phyloP scores from a whole-genome alignment of 2,113 vertebrate genomes.

The Microtus ochrogaster region DNA sequence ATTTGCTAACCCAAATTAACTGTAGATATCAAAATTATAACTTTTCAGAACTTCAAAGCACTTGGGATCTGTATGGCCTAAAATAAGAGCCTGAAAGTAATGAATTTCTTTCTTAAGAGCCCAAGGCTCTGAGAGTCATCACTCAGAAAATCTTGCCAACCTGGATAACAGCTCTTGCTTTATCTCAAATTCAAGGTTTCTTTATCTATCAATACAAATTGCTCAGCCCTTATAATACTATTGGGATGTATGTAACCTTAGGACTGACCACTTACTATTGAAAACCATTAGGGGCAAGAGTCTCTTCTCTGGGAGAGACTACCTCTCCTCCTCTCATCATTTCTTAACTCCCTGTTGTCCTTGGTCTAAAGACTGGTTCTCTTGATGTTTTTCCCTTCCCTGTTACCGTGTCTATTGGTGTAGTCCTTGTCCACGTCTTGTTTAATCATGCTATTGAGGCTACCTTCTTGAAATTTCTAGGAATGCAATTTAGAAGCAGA shows the following conservation, averaged over 20 bases:
- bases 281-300: neutral
- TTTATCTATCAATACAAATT: neutral
- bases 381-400: neutral
- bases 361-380: neutral
- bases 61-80: neutral
- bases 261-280: neutral
- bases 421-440: neutral
- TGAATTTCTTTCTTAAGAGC: neutral
- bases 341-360: neutral
- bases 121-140: neutral
- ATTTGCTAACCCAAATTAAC: conserved; percentile 20
- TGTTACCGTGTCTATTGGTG: neutral
- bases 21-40: neutral
- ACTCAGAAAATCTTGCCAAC: neutral
- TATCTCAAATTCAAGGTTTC: neutral
- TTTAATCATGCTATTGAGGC: neutral
- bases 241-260: neutral
- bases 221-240: neutral
- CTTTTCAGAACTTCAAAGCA: neutral
- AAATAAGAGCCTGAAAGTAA: neutral
- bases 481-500: neutral
- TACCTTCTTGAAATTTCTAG: neutral
- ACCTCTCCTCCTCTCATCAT: no score
- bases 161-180: rapidly evolving
- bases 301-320: neutral